A percentile compares a stretch with the other conserved stretches of the same genome.
These are phyloP conservation scores for Stenchaetothrips biformis DNA, from an alignment of 2,888 invertebrate genomes.

Conservation along the genomic window DNA sequence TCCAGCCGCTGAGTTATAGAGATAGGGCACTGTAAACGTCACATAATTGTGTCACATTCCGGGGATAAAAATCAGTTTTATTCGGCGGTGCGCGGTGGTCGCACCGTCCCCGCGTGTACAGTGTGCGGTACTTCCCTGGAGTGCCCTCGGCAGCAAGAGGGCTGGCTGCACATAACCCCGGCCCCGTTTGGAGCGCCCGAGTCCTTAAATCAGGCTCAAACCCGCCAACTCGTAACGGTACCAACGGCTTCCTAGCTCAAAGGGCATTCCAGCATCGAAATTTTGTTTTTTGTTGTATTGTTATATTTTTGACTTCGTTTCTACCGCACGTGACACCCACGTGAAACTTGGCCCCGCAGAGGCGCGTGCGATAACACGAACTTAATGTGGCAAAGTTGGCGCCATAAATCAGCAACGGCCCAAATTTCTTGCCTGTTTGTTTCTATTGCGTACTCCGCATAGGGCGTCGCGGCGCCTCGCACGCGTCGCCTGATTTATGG, in stretches of 20 bases:
- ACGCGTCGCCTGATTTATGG: neutral
- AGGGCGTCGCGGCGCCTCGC: neutral
- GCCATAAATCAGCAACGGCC: neutral
- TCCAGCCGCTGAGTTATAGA: neutral
- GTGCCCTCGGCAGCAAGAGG: no score
- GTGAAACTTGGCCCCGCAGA: neutral
- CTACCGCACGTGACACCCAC: neutral
- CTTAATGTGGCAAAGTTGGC: neutral
- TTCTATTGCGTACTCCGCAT: no score
- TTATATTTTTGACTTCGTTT: no score
- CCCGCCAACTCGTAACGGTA: no score
- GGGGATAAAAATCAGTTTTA: constrained; percentile 7
- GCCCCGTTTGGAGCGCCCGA: no score
- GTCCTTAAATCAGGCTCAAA: no score
- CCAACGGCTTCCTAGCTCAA: no score
- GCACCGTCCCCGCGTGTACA: no score
- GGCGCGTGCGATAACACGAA: neutral
- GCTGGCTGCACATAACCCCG: no score
- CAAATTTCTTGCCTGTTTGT: neutral
- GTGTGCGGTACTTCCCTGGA: no score
- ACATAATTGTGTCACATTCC: constrained; percentile 21
- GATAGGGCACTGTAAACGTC: neutral
- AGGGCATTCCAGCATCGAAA: no score
- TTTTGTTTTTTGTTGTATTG: no score
- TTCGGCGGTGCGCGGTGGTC: neutral